A percentile compares a stretch with the other conserved stretches of the same genome.
phyloP scores from a whole-genome alignment of 2,888 invertebrate species.

The Trypoxylon attenuatum region DNA sequence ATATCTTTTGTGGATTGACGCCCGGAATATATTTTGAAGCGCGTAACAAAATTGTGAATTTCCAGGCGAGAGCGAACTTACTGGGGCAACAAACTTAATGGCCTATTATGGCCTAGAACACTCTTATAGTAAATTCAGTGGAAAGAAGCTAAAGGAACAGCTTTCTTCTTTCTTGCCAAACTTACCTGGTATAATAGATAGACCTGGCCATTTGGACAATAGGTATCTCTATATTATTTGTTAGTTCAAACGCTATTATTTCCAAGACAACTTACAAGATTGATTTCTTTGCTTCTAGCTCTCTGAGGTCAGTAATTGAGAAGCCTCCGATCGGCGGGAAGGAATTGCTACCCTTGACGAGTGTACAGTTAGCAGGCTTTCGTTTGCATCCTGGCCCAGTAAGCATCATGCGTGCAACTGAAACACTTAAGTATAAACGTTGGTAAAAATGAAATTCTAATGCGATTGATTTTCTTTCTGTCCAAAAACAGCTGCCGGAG shows the following conservation, averaged over 20 bases:
- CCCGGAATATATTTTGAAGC: no score
- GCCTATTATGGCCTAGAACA: conserved; percentile 97
- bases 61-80: conserved; percentile 92
- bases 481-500: conserved; percentile 91
- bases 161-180: conserved; percentile 96
- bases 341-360: conserved; percentile 89
- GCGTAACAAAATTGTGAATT: conserved; percentile 26
- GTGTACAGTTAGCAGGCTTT: conserved; percentile 93
- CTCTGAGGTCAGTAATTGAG: conserved; percentile 93
- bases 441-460: no score
- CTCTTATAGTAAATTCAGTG: conserved; percentile 98
- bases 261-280: neutral
- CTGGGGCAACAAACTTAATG: conserved; percentile 98
- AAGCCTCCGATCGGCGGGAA: conserved; percentile 96
- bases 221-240: conserved; percentile 74
- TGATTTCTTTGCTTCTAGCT: conserved; percentile 77
- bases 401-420: conserved; percentile 55
- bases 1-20: no score
- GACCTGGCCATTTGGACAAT: conserved; percentile 86
- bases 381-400: conserved; percentile 95
- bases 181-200: conserved; percentile 95
- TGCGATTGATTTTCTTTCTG: no score
- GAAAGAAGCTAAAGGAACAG: conserved; percentile 95
- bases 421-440: no score
- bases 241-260: neutral